These are phyloP conservation scores for Graphium colonna DNA, from an alignment of 2,888 invertebrate species.

Conservation along the genomic window DNA sequence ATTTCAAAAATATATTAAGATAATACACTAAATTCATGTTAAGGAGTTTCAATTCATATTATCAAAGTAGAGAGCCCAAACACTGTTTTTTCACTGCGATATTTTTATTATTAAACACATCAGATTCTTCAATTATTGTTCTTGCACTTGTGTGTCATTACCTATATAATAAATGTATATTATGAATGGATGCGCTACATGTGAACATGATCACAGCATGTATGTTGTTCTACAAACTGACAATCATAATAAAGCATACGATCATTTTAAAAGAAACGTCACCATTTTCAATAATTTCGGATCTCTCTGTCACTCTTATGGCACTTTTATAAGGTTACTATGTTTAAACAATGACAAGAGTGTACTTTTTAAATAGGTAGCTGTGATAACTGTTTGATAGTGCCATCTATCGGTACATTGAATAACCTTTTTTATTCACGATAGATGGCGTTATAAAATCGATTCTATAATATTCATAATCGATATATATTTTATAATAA, in stretches of 20 bases:
- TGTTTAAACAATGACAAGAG: not conserved
- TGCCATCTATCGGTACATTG: slow-evolving; percentile 29
- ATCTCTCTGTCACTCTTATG: slow-evolving; percentile 49
- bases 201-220: slow-evolving; percentile 13
- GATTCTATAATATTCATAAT: slow-evolving; percentile 23
- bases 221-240: slow-evolving; percentile 13
- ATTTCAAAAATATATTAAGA: slow-evolving; percentile 34
- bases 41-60: slow-evolving; percentile 9
- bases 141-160: not conserved
- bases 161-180: not conserved
- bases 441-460: slow-evolving; percentile 47
- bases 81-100: not conserved
- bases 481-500: too few species aligned
- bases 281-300: slow-evolving; percentile 28
- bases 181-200: slow-evolving; percentile 7
- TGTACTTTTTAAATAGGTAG: slow-evolving; percentile 28
- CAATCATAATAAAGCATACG: slow-evolving; percentile 30
- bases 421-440: slow-evolving; percentile 2
- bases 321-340: slow-evolving; percentile 3
- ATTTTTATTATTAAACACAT: not conserved
- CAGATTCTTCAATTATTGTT: too few species aligned
- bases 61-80: not conserved
- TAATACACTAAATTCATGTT: slow-evolving; percentile 25
- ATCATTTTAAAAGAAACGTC: slow-evolving; percentile 22
- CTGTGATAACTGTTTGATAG: slow-evolving; percentile 1